phyloP scores from a whole-genome alignment of 2,888 invertebrate genomes.

The Leucophenga maculata region DNA sequence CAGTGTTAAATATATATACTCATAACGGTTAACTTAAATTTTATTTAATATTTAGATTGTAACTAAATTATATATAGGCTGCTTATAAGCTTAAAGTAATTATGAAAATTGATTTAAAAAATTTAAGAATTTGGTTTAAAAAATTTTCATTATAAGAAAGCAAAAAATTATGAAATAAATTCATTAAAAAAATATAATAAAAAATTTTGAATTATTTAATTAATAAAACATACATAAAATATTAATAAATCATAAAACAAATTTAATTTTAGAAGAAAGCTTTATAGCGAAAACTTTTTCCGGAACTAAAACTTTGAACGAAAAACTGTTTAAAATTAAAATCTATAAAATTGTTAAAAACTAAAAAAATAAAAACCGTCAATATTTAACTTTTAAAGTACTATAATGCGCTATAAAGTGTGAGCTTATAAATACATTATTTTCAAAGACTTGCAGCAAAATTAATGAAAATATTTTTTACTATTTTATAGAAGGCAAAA shows the following conservation, averaged over 20 bases:
- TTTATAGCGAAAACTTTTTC: too few species aligned
- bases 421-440: neutral
- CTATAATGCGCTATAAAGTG: constrained; percentile 12
- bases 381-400: neutral
- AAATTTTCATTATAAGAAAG: too few species aligned
- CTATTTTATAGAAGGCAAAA: neutral
- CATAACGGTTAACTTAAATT: constrained; percentile 20
- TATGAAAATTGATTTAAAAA: neutral
- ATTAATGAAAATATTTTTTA: neutral
- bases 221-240: too few species aligned
- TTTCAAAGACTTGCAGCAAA: neutral
- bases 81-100: neutral
- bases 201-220: too few species aligned
- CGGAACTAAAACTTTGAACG: too few species aligned
- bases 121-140: neutral
- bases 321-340: neutral
- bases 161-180: too few species aligned
- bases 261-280: too few species aligned
- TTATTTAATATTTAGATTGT: constrained; percentile 31
- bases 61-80: constrained; percentile 32
- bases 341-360: neutral
- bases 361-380: neutral
- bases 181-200: too few species aligned
- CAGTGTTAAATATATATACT: constrained; percentile 30
- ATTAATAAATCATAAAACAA: too few species aligned